Conservation (phyloP, 2,113 vertebrate species). For the Hippoglossus stenolepis region DNA sequence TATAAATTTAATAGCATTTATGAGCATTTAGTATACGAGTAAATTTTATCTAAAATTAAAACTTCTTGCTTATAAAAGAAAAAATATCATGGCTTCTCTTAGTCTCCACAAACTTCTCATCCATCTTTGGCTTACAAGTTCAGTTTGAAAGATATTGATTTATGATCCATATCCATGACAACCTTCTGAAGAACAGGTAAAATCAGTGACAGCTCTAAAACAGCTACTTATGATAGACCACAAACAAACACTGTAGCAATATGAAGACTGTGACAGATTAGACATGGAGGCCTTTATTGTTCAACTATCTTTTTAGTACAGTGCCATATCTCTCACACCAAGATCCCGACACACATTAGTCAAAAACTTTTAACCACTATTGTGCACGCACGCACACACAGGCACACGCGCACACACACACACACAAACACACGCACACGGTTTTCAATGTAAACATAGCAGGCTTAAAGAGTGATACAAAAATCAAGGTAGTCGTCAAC, state of each 20-base stretch:
- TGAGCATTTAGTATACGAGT: too few species aligned
- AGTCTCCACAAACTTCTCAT: neutral
- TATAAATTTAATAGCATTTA: too few species aligned
- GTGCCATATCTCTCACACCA: conserved; percentile 68
- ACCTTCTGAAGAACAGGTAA: neutral
- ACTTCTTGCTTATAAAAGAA: neutral
- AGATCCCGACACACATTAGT: conserved; percentile 60
- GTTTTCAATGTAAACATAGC: conserved; percentile 83
- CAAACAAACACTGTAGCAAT: neutral
- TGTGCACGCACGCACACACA: conserved; percentile 38
- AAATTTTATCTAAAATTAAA: too few species aligned
- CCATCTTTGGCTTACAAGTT: neutral
- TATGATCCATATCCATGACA: neutral
- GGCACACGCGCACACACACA: conserved; percentile 15
- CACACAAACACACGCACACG: conserved; percentile 41
- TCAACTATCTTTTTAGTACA: conserved; percentile 81
- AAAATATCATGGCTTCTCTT: neutral
- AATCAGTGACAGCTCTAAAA: neutral
- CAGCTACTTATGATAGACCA: neutral
- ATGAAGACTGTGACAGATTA: conserved; percentile 46
- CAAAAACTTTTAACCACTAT: conserved; percentile 70
- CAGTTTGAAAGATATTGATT: neutral
- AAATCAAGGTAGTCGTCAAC: conserved; percentile 75
- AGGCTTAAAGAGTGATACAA: conserved; percentile 81
- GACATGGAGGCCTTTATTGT: conserved; percentile 82